These are phyloP conservation scores for Zaprionus taronus DNA, from an alignment of 1,140 invertebrate species.

Conservation along the genomic window DNA sequence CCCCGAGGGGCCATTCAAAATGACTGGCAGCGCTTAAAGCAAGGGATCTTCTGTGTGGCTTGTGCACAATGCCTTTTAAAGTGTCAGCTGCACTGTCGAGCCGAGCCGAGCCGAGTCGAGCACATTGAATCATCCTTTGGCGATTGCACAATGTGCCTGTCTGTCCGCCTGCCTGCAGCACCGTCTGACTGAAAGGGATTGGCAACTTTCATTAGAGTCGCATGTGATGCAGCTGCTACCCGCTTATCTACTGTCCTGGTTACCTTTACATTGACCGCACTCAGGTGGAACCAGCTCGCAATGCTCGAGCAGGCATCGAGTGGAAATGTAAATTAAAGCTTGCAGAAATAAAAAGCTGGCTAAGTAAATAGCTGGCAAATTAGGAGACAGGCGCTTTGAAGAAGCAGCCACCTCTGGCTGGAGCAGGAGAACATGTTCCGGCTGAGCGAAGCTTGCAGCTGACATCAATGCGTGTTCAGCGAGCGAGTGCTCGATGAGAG, in stretches of 20 bases:
- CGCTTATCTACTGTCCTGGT: background rate
- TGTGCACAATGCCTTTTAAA: constrained; percentile 67
- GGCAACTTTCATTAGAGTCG: background rate
- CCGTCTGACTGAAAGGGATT: background rate
- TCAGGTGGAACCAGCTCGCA: background rate
- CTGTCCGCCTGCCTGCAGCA: background rate
- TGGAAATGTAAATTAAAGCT: background rate
- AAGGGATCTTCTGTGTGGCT: constrained; percentile 57
- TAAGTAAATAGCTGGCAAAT: constrained; percentile 70
- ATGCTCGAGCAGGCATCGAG: background rate
- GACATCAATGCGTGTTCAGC: constrained; percentile 61
- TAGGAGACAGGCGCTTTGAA: constrained; percentile 42
- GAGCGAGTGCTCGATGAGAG: constrained; percentile 43
- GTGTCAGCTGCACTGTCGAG: constrained; percentile 65
- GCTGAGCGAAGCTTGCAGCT: constrained; percentile 65
- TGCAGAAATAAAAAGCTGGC: constrained; percentile 8
- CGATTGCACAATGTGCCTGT: background rate
- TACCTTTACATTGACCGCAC: background rate
- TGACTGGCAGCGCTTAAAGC: constrained; percentile 74
- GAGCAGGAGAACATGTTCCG: constrained; percentile 36
- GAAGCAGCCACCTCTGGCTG: constrained; percentile 7
- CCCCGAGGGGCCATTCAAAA: constrained; percentile 40
- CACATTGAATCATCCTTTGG: background rate
- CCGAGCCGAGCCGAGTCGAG: background rate
- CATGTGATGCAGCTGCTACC: background rate